phyloP scores from a whole-genome alignment of 2,888 invertebrate genomes.

The Ormyrus labotus region DNA sequence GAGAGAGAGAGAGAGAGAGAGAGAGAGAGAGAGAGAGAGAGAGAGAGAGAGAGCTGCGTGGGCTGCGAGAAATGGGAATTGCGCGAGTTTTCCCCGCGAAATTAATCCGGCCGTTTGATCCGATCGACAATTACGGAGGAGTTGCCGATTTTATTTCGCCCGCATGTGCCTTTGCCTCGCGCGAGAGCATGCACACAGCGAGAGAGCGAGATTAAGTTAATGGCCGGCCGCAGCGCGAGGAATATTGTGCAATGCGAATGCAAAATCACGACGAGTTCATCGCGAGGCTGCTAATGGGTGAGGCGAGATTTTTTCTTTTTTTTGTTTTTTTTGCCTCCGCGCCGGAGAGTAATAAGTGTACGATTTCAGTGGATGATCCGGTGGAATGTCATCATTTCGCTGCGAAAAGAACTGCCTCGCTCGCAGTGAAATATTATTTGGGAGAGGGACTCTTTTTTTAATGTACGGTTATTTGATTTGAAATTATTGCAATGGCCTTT shows the following conservation, averaged over 20 bases:
- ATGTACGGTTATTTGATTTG: too few species aligned
- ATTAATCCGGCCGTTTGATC: constrained; percentile 39
- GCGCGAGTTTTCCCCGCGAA: constrained; percentile 1
- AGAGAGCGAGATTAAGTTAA: constrained; percentile 23
- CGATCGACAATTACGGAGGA: constrained; percentile 43
- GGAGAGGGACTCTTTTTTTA: too few species aligned
- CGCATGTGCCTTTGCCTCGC: too few species aligned
- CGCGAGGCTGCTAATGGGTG: constrained; percentile 3
- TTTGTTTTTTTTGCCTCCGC: not conserved
- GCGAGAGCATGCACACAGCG: not conserved
- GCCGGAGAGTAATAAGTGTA: constrained; percentile 25
- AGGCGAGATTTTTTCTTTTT: not conserved
- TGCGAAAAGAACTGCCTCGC: too few species aligned
- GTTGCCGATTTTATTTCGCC: constrained; percentile 10
- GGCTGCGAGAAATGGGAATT: not conserved
- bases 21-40: too few species aligned
- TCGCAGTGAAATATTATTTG: too few species aligned
- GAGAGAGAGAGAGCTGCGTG: not conserved
- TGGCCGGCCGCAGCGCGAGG: constrained; percentile 8
- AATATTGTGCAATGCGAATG: constrained; percentile 17
- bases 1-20: too few species aligned
- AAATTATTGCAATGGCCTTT: too few species aligned
- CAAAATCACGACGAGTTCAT: constrained; percentile 20
- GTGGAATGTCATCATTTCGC: not conserved
- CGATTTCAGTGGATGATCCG: constrained; percentile 1